These are phyloP conservation scores for Ypsolopha sequella DNA, from an alignment of 2,888 invertebrate genomes.

Conservation along the genomic window DNA sequence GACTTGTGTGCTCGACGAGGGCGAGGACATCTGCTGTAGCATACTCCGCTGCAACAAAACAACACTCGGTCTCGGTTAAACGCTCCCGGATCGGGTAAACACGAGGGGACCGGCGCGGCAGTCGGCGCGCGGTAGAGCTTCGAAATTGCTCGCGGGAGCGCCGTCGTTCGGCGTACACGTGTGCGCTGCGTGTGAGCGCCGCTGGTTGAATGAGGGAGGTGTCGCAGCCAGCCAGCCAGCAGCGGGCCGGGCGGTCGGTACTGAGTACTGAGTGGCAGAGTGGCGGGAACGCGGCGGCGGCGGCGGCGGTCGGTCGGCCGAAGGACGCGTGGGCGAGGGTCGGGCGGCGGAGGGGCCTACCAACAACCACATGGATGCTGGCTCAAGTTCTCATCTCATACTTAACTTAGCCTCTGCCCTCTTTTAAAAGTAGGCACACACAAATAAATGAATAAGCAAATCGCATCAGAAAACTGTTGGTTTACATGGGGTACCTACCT, in stretches of 20 bases:
- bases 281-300: conserved; percentile 14
- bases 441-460: too few species aligned
- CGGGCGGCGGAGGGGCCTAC: conserved; percentile 39
- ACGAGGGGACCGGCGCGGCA: conserved; percentile 25
- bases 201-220: conserved; percentile 50
- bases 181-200: conserved; percentile 63
- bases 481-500: too few species aligned
- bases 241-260: conserved; percentile 19
- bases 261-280: conserved; percentile 9
- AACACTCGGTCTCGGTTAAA: conserved; percentile 61
- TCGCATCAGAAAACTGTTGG: too few species aligned
- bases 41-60: conserved; percentile 69
- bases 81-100: conserved; percentile 32
- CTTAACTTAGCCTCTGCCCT: too few species aligned
- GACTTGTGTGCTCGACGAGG: conserved; percentile 52
- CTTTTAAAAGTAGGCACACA: too few species aligned
- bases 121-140: conserved; percentile 17
- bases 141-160: conserved; percentile 18
- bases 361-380: conserved; percentile 9
- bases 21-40: conserved; percentile 67
- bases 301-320: conserved; percentile 10
- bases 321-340: conserved; percentile 34
- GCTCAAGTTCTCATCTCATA: too few species aligned
- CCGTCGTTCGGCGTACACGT: conserved; percentile 35
- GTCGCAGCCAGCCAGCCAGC: conserved; percentile 5